phyloP scores from a whole-genome alignment of 2,113 vertebrate genomes.

The Nesogale talazaci region DNA sequence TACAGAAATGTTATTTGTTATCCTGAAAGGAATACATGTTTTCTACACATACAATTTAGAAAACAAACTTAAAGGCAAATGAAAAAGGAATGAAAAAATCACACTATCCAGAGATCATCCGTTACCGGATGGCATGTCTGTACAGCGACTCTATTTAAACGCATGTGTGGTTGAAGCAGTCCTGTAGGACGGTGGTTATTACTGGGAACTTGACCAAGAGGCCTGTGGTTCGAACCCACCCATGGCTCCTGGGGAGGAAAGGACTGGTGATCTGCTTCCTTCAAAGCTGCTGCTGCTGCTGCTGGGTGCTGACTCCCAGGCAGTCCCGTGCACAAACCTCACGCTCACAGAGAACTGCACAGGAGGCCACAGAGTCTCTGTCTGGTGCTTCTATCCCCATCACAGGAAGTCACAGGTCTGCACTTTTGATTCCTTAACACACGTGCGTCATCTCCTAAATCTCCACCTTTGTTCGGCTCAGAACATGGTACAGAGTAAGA shows the following conservation, averaged over 20 bases:
- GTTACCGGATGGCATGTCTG: background rate
- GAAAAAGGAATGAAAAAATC: background rate
- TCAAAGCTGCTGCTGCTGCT: background rate
- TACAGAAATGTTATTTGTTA: background rate
- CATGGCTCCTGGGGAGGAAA: background rate
- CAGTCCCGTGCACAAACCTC: no score
- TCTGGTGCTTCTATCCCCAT: no score
- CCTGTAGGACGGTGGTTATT: background rate
- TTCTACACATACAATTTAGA: conserved; percentile 29
- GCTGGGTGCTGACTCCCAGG: no score
- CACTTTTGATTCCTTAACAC: no score
- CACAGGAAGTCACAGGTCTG: no score
- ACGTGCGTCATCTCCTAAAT: no score
- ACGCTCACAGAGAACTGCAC: no score
- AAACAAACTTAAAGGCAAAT: background rate
- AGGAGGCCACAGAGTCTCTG: no score
- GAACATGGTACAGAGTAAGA: no score
- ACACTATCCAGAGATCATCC: background rate
- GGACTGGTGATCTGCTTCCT: background rate
- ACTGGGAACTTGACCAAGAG: background rate
- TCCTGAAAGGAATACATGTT: background rate
- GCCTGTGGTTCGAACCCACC: background rate
- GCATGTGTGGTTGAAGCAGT: background rate
- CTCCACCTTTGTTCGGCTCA: no score
- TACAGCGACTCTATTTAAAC: no score